These are phyloP conservation scores for Micronycteris hirsuta DNA, from an alignment of 2,113 vertebrate species.

Conservation along the genomic window DNA sequence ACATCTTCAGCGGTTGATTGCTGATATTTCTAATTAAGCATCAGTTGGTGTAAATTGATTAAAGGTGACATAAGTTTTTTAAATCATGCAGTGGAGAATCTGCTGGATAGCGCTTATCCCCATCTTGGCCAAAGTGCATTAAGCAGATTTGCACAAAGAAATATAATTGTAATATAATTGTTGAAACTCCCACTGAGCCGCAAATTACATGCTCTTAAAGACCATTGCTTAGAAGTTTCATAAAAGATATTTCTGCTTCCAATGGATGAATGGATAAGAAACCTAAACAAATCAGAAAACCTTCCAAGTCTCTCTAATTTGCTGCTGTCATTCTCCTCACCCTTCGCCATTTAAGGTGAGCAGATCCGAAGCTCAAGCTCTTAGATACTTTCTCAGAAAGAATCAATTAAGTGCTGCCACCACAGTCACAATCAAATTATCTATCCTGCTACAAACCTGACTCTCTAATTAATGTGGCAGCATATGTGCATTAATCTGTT, in stretches of 20 bases:
- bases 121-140: slow-evolving; percentile 45
- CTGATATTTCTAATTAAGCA: slow-evolving; percentile 79
- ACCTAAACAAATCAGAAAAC: not conserved
- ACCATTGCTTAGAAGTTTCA: not conserved
- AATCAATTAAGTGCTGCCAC: slow-evolving; percentile 71
- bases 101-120: not conserved
- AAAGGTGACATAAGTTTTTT: slow-evolving; percentile 49
- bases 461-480: slow-evolving; percentile 80
- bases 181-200: slow-evolving; percentile 45
- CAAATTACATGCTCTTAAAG: slow-evolving; percentile 55
- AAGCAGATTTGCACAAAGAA: slow-evolving; percentile 62
- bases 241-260: not conserved
- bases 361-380: slow-evolving; percentile 8
- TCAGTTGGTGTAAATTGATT: slow-evolving; percentile 71
- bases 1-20: slow-evolving; percentile 81
- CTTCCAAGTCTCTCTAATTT: not conserved
- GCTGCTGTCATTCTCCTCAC: slow-evolving; percentile 23
- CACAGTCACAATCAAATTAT: slow-evolving; percentile 76
- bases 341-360: slow-evolving; percentile 32
- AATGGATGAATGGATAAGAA: not conserved
- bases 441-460: slow-evolving; percentile 73
- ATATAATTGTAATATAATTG: slow-evolving; percentile 72
- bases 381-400: slow-evolving; percentile 56
- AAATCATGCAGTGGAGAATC: not conserved
- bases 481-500: slow-evolving; percentile 78